Percentiles rank a stretch among this genome's conserved stretches.
These are phyloP conservation scores for Acestrorhynchus altus DNA, from an alignment of 2,797 vertebrate genomes.

Conservation along the genomic window DNA sequence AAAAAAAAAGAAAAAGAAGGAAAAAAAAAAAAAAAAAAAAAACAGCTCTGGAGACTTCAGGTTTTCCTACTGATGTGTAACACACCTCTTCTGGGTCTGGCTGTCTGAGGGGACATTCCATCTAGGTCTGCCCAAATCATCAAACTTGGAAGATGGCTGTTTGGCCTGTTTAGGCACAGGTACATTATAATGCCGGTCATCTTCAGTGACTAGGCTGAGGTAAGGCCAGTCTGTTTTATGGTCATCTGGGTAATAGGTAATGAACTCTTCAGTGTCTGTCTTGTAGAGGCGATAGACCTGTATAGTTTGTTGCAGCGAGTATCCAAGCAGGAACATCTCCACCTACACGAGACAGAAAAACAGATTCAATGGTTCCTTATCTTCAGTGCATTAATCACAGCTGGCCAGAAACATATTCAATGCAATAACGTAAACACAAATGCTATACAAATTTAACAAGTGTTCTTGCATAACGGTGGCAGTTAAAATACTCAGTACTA, in stretches of 20 bases:
- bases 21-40: too few relatives aligned
- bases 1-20: too few relatives aligned
- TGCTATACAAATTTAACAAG: too few relatives aligned
- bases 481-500: too few relatives aligned
- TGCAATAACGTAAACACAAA: too few relatives aligned
- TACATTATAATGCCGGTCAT: constrained; percentile 88
- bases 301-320: constrained; percentile 80
- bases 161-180: constrained; percentile 78
- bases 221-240: constrained; percentile 76
- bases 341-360: constrained; percentile 70
- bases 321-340: constrained; percentile 90
- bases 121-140: constrained; percentile 34
- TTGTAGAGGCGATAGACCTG: constrained; percentile 86
- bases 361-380: not conserved
- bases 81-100: not conserved
- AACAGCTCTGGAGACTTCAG: not conserved
- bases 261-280: constrained; percentile 82
- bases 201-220: constrained; percentile 85
- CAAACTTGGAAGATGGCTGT: constrained; percentile 50
- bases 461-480: too few relatives aligned
- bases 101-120: constrained; percentile 43
- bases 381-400: not conserved
- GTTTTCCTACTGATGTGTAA: constrained; percentile 27
- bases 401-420: too few relatives aligned
- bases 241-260: constrained; percentile 83